Percentiles rank a stretch among this genome's conserved stretches.
These are phyloP conservation scores for Ardeotis arabs DNA, from an alignment of 2,113 vertebrate genomes.

Conservation along the genomic window DNA sequence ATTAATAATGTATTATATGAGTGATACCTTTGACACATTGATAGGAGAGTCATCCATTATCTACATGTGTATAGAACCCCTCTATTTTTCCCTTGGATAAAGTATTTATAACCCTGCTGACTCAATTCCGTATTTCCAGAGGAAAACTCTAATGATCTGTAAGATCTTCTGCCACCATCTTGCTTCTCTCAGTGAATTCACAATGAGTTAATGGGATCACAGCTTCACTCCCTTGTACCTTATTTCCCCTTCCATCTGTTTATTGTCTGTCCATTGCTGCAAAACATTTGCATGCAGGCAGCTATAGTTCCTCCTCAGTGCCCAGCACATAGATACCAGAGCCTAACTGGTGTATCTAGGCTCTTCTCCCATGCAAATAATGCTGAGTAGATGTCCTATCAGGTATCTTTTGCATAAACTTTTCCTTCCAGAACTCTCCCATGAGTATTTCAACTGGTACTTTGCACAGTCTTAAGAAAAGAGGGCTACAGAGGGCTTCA, in stretches of 20 bases:
- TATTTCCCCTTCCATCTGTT: neutral
- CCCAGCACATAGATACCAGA: neutral
- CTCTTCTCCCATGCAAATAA: neutral
- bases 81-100: neutral
- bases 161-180: neutral
- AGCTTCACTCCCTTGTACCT: neutral
- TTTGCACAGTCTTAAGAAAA: neutral
- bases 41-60: neutral
- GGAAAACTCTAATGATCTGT: neutral
- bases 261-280: neutral
- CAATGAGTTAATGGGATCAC: neutral
- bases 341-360: neutral
- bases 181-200: neutral
- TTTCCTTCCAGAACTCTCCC: neutral
- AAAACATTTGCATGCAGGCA: fast-evolving
- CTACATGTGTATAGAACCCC: neutral
- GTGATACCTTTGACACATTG: neutral
- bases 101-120: neutral
- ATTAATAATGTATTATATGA: neutral
- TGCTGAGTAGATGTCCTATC: neutral
- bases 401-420: neutral
- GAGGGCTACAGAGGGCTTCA: neutral
- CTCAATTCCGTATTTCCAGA: neutral
- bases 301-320: neutral
- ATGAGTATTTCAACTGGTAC: neutral